Conservation (phyloP, 1,140 invertebrate genomes). For the Zaprionus taronus region DNA sequence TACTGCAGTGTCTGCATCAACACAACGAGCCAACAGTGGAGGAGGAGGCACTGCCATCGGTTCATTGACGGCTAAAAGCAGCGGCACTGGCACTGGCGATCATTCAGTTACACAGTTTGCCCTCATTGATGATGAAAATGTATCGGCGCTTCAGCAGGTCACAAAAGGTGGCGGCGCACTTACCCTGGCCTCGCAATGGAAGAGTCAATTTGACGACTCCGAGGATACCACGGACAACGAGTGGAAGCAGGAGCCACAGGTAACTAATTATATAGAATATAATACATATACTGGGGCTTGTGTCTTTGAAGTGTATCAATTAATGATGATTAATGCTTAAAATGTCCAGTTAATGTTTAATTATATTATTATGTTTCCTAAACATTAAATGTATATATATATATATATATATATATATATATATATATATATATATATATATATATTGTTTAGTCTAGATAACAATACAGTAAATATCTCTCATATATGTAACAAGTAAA, state of each 20-base stretch:
- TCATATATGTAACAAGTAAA: too few species aligned
- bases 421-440: not conserved
- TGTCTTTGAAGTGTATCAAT: not conserved
- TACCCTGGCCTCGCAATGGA: constrained; percentile 95
- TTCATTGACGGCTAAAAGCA: constrained; percentile 70
- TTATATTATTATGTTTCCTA: not conserved
- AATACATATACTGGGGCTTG: not conserved
- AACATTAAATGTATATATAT: not conserved
- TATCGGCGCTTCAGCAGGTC: constrained; percentile 93
- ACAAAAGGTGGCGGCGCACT: constrained; percentile 90
- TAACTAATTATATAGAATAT: constrained; percentile 26
- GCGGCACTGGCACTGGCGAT: constrained; percentile 78
- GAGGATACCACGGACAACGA: constrained; percentile 96
- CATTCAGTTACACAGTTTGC: constrained; percentile 93
- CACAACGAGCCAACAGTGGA: constrained; percentile 84
- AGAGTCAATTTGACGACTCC: constrained; percentile 96
- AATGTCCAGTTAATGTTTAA: constrained; percentile 48
- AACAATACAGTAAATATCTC: not conserved
- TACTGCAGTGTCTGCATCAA: constrained; percentile 4
- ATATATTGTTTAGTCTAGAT: not conserved
- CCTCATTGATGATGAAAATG: constrained; percentile 96
- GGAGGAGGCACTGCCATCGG: constrained; percentile 19
- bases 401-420: not conserved
- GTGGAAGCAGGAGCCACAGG: constrained; percentile 91
- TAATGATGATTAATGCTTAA: constrained; percentile 50